Percentiles rank a stretch among this genome's conserved stretches.
phyloP scores from a whole-genome alignment of 2,113 vertebrate genomes.

The Calidris pugnax region DNA sequence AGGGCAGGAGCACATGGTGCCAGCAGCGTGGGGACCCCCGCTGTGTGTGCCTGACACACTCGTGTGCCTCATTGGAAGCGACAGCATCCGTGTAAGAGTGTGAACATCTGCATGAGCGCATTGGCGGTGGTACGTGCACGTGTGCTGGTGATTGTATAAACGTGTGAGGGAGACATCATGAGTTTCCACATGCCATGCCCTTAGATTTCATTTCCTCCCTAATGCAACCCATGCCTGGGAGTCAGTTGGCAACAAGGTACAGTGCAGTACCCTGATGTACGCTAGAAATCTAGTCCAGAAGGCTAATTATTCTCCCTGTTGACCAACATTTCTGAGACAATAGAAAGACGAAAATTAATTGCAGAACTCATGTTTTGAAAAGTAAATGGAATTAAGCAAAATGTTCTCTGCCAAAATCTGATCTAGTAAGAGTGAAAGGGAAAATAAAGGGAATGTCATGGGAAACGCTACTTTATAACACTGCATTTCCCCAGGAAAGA shows the following conservation, averaged over 20 bases:
- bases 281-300: slow-evolving; percentile 29
- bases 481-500: not conserved
- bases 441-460: slow-evolving; percentile 41
- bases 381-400: slow-evolving; percentile 33
- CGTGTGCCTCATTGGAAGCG: rapidly evolving
- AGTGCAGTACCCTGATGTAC: not conserved
- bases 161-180: not conserved
- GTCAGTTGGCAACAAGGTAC: not conserved
- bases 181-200: not conserved
- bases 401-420: slow-evolving; percentile 50
- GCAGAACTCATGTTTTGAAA: slow-evolving; percentile 46
- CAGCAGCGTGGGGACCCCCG: not conserved
- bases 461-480: not conserved
- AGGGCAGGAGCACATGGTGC: rapidly evolving
- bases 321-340: slow-evolving; percentile 66
- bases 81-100: rapidly evolving
- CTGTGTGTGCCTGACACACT: rapidly evolving
- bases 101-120: rapidly evolving
- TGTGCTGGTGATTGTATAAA: not conserved
- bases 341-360: slow-evolving; percentile 64
- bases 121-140: not conserved
- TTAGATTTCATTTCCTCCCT: not conserved
- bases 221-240: slow-evolving; percentile 18
- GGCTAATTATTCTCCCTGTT: slow-evolving; percentile 31
- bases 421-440: slow-evolving; percentile 47